phyloP scores from a whole-genome alignment of 2,113 vertebrate genomes.

The Mustelus asterias region DNA sequence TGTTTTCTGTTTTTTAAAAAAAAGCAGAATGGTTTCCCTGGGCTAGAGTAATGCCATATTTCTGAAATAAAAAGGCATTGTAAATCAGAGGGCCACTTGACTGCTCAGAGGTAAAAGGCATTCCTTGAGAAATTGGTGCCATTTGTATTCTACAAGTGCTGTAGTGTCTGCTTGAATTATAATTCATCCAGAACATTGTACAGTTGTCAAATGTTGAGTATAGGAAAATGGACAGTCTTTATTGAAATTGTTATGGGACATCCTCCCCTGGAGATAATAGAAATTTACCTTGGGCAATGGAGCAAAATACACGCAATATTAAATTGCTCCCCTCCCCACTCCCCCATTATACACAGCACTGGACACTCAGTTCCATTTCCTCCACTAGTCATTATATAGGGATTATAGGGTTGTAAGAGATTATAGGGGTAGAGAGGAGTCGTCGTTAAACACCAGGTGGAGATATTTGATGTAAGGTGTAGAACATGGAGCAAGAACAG shows the following conservation, averaged over 20 bases:
- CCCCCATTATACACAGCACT: too few species aligned
- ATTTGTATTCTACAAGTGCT: not conserved
- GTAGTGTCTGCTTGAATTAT: not conserved
- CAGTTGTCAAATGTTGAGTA: not conserved
- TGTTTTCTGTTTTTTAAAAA: not conserved
- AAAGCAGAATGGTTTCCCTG: not conserved
- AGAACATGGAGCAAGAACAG: too few species aligned
- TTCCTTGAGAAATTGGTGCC: not conserved
- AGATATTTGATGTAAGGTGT: too few species aligned
- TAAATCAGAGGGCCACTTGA: not conserved
- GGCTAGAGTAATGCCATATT: too few species aligned
- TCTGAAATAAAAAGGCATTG: not conserved
- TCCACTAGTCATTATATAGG: too few species aligned
- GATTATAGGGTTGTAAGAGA: too few species aligned
- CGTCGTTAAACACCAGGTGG: too few species aligned
- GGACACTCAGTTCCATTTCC: too few species aligned
- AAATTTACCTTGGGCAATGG: too few species aligned
- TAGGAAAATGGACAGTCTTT: not conserved
- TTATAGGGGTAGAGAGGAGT: too few species aligned
- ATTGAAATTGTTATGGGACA: not conserved
- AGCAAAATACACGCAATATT: too few species aligned
- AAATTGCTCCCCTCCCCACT: too few species aligned
- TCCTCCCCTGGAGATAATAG: not conserved
- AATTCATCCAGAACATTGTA: not conserved
- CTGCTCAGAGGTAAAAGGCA: not conserved